Evolutionary conservation across 1,140 invertebrate species (phyloP).

Genomic region (Carcinoscorpius rotundicauda): DNA sequence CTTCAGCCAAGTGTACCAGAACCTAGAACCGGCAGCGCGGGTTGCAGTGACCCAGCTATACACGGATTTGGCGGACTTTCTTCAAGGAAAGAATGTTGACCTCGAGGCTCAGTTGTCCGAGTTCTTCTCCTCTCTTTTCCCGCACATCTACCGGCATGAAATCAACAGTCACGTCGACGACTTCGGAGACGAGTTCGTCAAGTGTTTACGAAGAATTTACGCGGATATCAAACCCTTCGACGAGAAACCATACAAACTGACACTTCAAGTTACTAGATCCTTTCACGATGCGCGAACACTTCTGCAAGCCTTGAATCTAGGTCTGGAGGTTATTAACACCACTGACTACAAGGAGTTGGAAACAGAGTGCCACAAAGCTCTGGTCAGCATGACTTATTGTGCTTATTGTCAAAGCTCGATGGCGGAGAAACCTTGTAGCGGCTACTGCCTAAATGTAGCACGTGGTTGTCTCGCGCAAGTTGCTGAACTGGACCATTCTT

Average conservation of each 20-base stretch:
- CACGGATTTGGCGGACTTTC: conserved; percentile 50
- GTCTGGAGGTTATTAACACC: conserved; percentile 52
- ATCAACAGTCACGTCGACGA: conserved; percentile 38
- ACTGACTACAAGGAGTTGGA: conserved; percentile 48
- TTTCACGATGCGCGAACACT: conserved; percentile 61
- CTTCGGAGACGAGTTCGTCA: conserved; percentile 58
- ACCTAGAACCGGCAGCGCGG: conserved; percentile 48
- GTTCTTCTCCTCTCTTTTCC: conserved; percentile 73
- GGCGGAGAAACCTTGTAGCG: conserved; percentile 57
- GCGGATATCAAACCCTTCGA: conserved; percentile 66
- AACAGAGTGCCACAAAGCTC: conserved; percentile 50
- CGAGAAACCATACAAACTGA: conserved; percentile 56
- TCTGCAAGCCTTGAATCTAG: conserved; percentile 39
- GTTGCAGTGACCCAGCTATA: conserved; percentile 52
- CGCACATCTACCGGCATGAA: conserved; percentile 63
- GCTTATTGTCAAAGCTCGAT: conserved; percentile 56
- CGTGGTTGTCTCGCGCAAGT: conserved; percentile 44
- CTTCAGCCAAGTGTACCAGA: conserved; percentile 58
- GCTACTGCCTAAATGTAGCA: conserved; percentile 74
- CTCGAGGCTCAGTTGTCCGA: conserved; percentile 48
- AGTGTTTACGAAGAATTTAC: conserved; percentile 57
- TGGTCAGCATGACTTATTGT: conserved; percentile 65
- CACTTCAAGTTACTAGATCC: conserved; percentile 50
- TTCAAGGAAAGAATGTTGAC: conserved; percentile 36
- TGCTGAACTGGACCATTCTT: conserved; percentile 64